These are phyloP conservation scores for Trochalopteron elliotii DNA, from an alignment of 2,113 vertebrate genomes.

Conservation along the genomic window DNA sequence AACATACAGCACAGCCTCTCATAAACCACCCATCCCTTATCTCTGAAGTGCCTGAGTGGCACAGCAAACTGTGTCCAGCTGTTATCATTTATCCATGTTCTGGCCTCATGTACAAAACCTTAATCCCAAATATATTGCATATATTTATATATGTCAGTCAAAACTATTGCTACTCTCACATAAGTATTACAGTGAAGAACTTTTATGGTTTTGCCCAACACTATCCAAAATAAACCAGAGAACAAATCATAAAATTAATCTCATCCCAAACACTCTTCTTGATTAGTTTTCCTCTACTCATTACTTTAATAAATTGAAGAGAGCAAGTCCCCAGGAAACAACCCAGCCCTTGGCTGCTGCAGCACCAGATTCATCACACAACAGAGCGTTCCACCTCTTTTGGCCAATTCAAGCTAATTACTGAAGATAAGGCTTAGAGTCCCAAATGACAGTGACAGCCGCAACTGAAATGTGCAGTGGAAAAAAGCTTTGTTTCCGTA, in stretches of 20 bases:
- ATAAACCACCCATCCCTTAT: neutral
- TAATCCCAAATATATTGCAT: neutral
- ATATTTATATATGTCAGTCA: neutral
- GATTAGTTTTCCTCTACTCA: neutral
- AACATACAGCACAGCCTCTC: neutral
- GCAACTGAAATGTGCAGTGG: neutral
- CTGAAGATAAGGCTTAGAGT: neutral
- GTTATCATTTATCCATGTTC: neutral
- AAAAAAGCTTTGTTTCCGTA: neutral
- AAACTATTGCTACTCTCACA: neutral
- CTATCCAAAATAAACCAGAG: neutral
- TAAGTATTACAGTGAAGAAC: neutral
- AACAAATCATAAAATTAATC: neutral
- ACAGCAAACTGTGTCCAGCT: neutral
- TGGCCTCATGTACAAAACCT: neutral
- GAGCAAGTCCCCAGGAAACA: neutral
- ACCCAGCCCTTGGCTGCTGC: neutral
- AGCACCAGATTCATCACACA: neutral
- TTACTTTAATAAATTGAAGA: neutral
- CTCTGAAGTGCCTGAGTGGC: neutral
- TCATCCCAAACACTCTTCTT: neutral
- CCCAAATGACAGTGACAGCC: neutral
- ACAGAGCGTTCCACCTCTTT: neutral
- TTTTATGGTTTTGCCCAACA: neutral
- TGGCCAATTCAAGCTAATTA: neutral